These are phyloP conservation scores for Artemisiospiza belli DNA, from an alignment of 2,113 vertebrate species.

Conservation along the genomic window DNA sequence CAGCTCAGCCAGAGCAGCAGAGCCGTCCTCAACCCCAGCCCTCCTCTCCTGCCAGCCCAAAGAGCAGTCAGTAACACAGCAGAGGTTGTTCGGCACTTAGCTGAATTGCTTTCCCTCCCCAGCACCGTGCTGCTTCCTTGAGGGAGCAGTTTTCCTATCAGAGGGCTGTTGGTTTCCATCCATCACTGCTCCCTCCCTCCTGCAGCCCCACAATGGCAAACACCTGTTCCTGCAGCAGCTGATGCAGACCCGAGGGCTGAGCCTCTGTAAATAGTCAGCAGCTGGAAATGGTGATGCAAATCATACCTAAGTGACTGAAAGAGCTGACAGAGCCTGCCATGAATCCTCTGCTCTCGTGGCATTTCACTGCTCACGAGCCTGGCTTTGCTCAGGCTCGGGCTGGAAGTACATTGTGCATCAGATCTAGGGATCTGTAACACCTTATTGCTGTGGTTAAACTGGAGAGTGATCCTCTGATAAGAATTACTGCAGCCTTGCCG, in stretches of 20 bases:
- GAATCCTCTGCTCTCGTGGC: background rate
- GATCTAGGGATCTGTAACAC: background rate
- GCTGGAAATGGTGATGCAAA: constrained; percentile 20
- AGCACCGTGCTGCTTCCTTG: background rate
- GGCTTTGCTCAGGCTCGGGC: background rate
- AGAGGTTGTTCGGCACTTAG: background rate
- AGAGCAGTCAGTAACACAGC: background rate
- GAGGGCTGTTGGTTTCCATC: background rate
- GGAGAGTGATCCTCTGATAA: constrained; percentile 19
- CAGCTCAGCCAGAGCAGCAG: background rate
- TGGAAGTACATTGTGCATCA: background rate
- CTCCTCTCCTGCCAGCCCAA: background rate
- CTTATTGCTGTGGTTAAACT: constrained; percentile 7
- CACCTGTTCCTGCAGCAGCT: constrained; percentile 56
- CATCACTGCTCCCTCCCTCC: background rate
- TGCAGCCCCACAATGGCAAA: background rate
- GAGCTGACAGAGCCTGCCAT: background rate
- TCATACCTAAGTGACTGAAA: background rate
- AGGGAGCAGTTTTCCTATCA: background rate
- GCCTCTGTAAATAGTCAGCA: constrained; percentile 15
- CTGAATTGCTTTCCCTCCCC: background rate
- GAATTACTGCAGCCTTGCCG: constrained; percentile 6
- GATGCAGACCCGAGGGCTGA: background rate
- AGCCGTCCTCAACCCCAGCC: background rate
- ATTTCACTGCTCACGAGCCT: constrained; percentile 1